A percentile compares a stretch with the other conserved stretches of the same genome.
phyloP scores from a whole-genome alignment of 1,140 invertebrate species.

The Neodiprion lecontei region DNA sequence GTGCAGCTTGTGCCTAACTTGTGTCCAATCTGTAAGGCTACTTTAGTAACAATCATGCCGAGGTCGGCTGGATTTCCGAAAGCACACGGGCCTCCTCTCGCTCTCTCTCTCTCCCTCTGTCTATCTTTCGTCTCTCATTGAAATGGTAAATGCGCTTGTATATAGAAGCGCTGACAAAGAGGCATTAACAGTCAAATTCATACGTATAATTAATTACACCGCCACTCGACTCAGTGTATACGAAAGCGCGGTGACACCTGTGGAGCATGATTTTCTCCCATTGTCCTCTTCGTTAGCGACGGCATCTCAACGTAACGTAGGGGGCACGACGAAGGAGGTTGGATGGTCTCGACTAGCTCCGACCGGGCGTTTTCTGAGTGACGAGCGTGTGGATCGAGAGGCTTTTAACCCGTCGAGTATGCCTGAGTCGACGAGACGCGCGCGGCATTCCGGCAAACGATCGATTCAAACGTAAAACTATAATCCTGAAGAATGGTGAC shows the following conservation, averaged over 20 bases:
- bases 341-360: background rate
- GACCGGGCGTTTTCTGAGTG: background rate
- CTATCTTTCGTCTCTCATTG: background rate
- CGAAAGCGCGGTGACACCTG: background rate
- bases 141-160: background rate
- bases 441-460: background rate
- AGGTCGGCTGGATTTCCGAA: background rate
- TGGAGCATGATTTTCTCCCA: background rate
- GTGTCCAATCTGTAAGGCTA: no score
- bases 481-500: conserved; percentile 3
- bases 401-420: background rate
- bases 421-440: background rate
- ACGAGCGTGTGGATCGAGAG: background rate
- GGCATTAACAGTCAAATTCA: background rate
- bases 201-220: conserved; percentile 2
- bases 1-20: no score
- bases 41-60: background rate
- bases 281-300: background rate
- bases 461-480: background rate
- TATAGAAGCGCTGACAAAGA: background rate
- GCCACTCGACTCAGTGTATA: background rate
- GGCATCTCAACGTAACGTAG: background rate
- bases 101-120: no score
- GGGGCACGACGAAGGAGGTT: background rate
- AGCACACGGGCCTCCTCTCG: background rate